phyloP scores from a whole-genome alignment of 2,888 invertebrate genomes.

The Odontomyia ornata region DNA sequence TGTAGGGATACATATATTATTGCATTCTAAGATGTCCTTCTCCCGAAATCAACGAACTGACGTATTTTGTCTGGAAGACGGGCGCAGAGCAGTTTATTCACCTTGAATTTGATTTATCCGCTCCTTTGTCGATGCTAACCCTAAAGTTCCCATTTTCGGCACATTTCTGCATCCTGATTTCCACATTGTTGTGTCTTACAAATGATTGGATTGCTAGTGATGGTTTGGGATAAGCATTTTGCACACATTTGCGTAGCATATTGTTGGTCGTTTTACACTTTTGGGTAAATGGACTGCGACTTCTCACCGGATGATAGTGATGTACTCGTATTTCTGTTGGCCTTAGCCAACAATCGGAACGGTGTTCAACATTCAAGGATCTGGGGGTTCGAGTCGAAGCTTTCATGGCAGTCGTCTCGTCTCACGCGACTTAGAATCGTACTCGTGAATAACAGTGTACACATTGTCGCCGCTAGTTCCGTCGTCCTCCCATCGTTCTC shows the following conservation, averaged over 20 bases:
- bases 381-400: slow-evolving; percentile 9
- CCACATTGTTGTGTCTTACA: background rate
- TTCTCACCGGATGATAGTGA: background rate
- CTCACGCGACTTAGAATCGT: slow-evolving; percentile 10
- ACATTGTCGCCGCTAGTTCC: slow-evolving; percentile 10
- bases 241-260: slow-evolving; percentile 3
- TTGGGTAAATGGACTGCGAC: slow-evolving; percentile 21
- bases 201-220: slow-evolving; percentile 7
- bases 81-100: no score
- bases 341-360: background rate
- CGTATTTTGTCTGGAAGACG: no score
- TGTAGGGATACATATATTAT: no score
- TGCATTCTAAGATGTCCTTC: no score
- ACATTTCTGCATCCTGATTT: slow-evolving; percentile 5
- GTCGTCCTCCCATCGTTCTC: background rate
- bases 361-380: slow-evolving; percentile 12
- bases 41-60: no score
- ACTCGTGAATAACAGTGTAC: slow-evolving; percentile 24
- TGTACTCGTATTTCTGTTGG: background rate
- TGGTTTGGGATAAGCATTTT: background rate
- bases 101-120: no score
- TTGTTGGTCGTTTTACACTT: slow-evolving; percentile 28
- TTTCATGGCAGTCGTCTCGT: slow-evolving; percentile 27
- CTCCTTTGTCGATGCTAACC: background rate
- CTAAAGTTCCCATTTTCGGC: background rate